Evolutionary conservation across 2,888 invertebrate genomes (phyloP), one percentile per base, ranked within the genome.

Genomic region (Microdon myrmicae): DNA sequence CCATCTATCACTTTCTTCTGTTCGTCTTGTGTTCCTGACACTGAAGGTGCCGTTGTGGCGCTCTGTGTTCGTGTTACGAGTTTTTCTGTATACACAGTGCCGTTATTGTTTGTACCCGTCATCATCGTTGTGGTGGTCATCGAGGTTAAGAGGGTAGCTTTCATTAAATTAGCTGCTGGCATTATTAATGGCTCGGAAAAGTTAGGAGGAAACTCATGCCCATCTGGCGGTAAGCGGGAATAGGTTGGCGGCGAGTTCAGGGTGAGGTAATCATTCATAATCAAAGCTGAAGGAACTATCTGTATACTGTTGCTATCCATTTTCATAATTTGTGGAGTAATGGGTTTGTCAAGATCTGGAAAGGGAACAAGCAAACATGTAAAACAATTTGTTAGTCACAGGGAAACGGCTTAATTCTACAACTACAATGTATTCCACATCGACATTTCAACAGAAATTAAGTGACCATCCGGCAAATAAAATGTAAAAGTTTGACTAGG

Each of bases 121-220:
- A 69, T 73, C 32, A 70, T 71, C 16, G 68, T 71, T 16, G 67
- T 70, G 17, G 71, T 71, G 41, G 71, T 70, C 41, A 70, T 67
- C 47, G 70, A 71, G 64, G 72, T 64, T 7, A 71, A 68, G 41
- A 70, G 68, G 49, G 71, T 69, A 32, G 72, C 71, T 53, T 70
- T 72, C 51, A 72, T 56, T 22, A 71, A 56, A 59, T 72, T 72
- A 14, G 68, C 68, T 47, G 71, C 69, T 67, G 76, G 78, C 74
- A 78, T 76, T 20, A 78, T 76, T 56, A 79, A 71, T 53, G 79
- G 79, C 70, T 80, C 80, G 19, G 77, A 76, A 66, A 80, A 80
- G 58, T 80, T 80, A 37, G 78, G 80, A 9, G 80, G 80, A 70
- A 80, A 80, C 69, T 80, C 80, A 71, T 80, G 80, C 45, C 80